Evolutionary conservation across 2,888 invertebrate genomes (phyloP).

Genomic region (Metallyticus violacea): DNA sequence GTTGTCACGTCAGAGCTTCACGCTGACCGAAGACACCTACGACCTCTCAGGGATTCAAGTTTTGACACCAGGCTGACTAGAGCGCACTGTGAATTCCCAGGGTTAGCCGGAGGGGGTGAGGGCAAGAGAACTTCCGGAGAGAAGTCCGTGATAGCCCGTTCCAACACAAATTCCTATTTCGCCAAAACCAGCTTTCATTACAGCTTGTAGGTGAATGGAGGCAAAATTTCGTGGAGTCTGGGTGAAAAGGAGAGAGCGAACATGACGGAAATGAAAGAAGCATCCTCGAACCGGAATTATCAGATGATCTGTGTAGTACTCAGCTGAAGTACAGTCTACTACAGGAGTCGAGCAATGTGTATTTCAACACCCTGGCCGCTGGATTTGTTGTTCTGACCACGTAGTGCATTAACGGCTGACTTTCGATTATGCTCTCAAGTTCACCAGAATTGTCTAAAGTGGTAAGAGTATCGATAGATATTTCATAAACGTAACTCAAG

Average conservation of each 20-base stretch:
- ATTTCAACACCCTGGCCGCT: no score
- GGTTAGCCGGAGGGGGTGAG: no score
- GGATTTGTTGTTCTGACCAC: no score
- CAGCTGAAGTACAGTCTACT: background rate
- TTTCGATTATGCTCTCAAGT: no score
- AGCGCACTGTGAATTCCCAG: no score
- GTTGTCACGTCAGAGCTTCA: background rate
- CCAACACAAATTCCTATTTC: background rate
- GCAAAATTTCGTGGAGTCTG: background rate
- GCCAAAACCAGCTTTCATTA: background rate
- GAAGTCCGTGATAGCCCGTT: no score
- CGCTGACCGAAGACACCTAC: background rate
- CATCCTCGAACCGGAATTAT: background rate
- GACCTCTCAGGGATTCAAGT: background rate
- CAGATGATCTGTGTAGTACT: background rate
- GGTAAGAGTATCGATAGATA: no score
- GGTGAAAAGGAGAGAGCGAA: background rate
- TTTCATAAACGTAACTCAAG: no score
- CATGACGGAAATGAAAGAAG: background rate
- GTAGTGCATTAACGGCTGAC: no score
- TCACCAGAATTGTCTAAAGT: no score
- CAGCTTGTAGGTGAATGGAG: background rate
- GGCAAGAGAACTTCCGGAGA: background rate
- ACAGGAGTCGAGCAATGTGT: no score
- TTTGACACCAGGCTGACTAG: no score